Conservation (phyloP, 53 echinoderm and acorn worm species). For the Glandiceps talaboti region DNA sequence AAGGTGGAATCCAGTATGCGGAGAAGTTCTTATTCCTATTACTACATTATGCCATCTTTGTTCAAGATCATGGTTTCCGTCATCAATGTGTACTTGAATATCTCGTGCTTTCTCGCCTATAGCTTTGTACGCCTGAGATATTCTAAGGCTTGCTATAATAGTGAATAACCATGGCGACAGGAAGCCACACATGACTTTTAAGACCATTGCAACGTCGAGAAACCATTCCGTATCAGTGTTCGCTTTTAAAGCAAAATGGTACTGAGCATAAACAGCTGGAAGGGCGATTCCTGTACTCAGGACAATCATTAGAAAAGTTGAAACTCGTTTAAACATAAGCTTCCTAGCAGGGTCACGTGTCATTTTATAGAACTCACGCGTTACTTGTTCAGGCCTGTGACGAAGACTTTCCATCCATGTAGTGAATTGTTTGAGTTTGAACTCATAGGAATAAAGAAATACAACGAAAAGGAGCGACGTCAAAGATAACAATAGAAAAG, state of each 20-base stretch:
- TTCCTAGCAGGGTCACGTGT: neutral
- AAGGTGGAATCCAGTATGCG: neutral
- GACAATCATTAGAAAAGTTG: neutral
- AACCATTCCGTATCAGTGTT: neutral
- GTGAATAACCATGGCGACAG: neutral
- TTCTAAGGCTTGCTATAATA: neutral
- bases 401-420: neutral
- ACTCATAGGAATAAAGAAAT: neutral
- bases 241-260: neutral
- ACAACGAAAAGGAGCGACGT: neutral
- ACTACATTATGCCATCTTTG: neutral
- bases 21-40: neutral
- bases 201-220: neutral
- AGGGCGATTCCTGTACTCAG: neutral
- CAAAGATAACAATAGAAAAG: neutral
- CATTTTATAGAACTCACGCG: neutral
- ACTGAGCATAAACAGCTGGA: neutral
- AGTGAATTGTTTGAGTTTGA: neutral
- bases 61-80: neutral
- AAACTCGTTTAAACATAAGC: neutral
- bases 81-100: neutral
- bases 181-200: neutral
- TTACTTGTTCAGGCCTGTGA: neutral
- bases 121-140: neutral
- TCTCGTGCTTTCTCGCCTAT: neutral